A percentile compares a stretch with the other conserved stretches of the same genome.
Evolutionary conservation across 2,113 vertebrate species (phyloP).

Genomic region (Eptesicus fuscus): DNA sequence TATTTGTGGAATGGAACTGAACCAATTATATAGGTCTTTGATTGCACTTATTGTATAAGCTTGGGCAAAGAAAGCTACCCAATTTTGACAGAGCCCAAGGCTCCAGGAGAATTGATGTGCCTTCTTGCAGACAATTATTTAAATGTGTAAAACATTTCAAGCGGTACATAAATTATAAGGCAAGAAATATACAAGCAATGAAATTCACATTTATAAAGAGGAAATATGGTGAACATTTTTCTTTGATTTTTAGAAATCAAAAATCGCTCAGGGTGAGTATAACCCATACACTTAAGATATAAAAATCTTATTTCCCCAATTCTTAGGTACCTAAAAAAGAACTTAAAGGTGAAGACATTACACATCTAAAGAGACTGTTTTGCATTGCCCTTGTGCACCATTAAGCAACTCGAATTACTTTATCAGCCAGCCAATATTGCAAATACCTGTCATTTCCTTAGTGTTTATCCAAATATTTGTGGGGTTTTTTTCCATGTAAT

Average conservation of each 20-base stretch:
- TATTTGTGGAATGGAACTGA: background rate
- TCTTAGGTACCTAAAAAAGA: background rate
- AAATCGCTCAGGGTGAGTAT: background rate
- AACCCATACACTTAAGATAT: background rate
- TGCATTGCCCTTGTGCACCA: slow-evolving; percentile 25
- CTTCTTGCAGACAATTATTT: background rate
- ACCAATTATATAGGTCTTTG: background rate
- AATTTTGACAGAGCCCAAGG: background rate
- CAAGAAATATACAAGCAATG: background rate
- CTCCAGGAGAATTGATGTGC: background rate
- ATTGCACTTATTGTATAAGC: background rate
- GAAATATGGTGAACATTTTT: background rate
- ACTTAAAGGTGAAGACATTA: background rate
- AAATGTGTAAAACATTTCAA: background rate
- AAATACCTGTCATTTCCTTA: background rate
- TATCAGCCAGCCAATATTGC: slow-evolving; percentile 18
- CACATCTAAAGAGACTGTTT: background rate
- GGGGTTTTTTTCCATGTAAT: background rate
- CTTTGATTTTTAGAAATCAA: background rate
- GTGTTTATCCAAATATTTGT: slow-evolving; percentile 51
- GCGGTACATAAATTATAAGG: background rate
- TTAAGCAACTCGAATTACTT: slow-evolving; percentile 52
- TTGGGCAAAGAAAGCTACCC: slow-evolving; percentile 13
- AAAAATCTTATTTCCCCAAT: slow-evolving; percentile 33
- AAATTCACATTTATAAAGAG: background rate